Conservation (phyloP, 2,113 vertebrate genomes). For the Corythoichthys haematopterus region DNA sequence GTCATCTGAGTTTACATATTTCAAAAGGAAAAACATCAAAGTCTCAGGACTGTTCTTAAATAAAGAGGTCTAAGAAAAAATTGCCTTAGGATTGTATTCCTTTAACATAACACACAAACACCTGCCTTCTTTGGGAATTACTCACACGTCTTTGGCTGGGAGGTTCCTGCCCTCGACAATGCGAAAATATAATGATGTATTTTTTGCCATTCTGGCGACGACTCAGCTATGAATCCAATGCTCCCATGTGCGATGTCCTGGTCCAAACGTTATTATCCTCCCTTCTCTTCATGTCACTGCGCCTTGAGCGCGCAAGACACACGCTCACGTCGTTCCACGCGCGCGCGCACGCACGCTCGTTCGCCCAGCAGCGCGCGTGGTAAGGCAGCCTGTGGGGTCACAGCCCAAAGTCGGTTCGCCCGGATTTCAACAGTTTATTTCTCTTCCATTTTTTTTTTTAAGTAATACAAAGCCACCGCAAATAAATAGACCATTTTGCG, state of each 20-base stretch:
- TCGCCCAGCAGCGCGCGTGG: background rate
- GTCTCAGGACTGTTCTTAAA: background rate
- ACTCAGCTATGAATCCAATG: slow-evolving; percentile 19
- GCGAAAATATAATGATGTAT: slow-evolving; percentile 81
- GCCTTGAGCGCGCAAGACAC: slow-evolving; percentile 41
- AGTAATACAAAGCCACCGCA: background rate
- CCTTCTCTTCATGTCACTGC: background rate
- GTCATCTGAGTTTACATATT: slow-evolving; percentile 1
- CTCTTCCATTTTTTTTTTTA: background rate
- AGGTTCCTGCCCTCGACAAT: slow-evolving; percentile 86
- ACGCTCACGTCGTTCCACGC: background rate
- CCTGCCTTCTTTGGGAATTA: slow-evolving; percentile 38
- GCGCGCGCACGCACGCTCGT: background rate
- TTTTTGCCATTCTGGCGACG: slow-evolving; percentile 73
- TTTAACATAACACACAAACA: slow-evolving; percentile 1
- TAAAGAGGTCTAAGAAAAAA: background rate
- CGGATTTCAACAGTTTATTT: background rate
- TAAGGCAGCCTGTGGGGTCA: background rate
- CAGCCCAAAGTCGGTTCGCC: background rate
- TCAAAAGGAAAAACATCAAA: background rate
- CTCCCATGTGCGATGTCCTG: slow-evolving; percentile 43
- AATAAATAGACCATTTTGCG: background rate
- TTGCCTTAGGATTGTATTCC: background rate
- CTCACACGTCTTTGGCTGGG: slow-evolving; percentile 90
- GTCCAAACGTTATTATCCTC: slow-evolving; percentile 43